These are phyloP conservation scores for Cheilosia vulpina DNA, from an alignment of 2,888 invertebrate species.

Conservation along the genomic window DNA sequence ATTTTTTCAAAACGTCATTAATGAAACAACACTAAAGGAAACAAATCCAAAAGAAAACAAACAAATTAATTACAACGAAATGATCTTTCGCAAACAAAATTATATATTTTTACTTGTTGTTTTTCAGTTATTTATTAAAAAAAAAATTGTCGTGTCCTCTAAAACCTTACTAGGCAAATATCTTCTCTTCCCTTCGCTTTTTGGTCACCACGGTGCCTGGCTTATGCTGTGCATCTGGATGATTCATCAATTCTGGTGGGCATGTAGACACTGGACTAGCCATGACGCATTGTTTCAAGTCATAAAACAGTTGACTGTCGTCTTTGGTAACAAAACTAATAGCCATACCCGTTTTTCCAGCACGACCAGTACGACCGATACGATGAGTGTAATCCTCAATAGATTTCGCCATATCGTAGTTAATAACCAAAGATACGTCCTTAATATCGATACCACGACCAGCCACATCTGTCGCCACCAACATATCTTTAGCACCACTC, in stretches of 20 bases:
- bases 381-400: slow-evolving; percentile 99
- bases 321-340: slow-evolving; percentile 99
- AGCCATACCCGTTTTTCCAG: slow-evolving; percentile 98
- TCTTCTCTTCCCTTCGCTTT: slow-evolving; percentile 96
- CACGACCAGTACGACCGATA: slow-evolving; percentile 99
- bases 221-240: slow-evolving; percentile 99
- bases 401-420: slow-evolving; percentile 99
- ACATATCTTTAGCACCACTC: slow-evolving; percentile 97
- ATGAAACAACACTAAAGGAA: neutral
- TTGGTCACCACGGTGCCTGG: slow-evolving; percentile 98
- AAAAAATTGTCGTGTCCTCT: neutral
- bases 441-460: slow-evolving; percentile 99
- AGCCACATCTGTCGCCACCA: slow-evolving; percentile 99
- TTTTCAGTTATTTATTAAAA: neutral
- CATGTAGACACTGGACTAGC: slow-evolving; percentile 96
- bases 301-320: slow-evolving; percentile 97
- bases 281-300: slow-evolving; percentile 95
- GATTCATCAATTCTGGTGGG: slow-evolving; percentile 98
- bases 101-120: slow-evolving; percentile 17
- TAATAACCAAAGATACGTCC: slow-evolving; percentile 99
- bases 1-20: no score
- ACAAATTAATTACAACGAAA: neutral
- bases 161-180: slow-evolving; percentile 89
- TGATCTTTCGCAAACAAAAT: neutral
- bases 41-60: neutral